Evolutionary conservation across 2,888 invertebrate species (phyloP).

Genomic region (Caenorhabditis imperialis): DNA sequence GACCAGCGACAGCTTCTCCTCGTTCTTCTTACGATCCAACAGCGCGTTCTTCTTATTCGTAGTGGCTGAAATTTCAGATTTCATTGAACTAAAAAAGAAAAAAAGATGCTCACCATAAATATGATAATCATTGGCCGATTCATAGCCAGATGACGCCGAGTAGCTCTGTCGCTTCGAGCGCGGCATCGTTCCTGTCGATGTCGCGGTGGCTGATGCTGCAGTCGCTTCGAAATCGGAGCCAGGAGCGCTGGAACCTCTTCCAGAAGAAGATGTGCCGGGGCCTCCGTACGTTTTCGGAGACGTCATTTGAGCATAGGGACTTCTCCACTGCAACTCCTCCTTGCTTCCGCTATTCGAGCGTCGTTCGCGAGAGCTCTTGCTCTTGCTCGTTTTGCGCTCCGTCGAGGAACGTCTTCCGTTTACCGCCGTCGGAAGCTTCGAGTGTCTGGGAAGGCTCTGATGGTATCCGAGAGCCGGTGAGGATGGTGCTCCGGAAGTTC

Average conservation of each 20-base stretch:
- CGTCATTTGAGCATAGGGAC: constrained; percentile 57
- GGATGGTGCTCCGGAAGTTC: constrained; percentile 16
- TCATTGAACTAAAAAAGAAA: neutral
- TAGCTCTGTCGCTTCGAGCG: constrained; percentile 63
- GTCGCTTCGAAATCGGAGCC: constrained; percentile 50
- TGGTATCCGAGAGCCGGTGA: constrained; percentile 40
- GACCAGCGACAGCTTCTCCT: constrained; percentile 45
- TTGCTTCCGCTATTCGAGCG: constrained; percentile 23
- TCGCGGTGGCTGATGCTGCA: constrained; percentile 23
- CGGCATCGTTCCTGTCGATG: constrained; percentile 38
- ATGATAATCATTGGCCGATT: constrained; percentile 66
- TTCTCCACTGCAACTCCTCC: constrained; percentile 48
- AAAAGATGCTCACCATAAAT: constrained; percentile 54
- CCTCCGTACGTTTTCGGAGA: constrained; percentile 51
- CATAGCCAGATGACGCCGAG: constrained; percentile 68
- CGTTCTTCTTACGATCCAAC: constrained; percentile 45
- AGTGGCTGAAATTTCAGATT: constrained; percentile 6
- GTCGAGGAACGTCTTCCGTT: constrained; percentile 33
- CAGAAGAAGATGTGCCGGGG: constrained; percentile 57
- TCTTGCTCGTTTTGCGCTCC: constrained; percentile 34
- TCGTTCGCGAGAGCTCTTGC: constrained; percentile 32
- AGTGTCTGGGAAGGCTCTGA: constrained; percentile 49
- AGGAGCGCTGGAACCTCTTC: constrained; percentile 57
- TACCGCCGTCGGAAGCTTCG: constrained; percentile 35
- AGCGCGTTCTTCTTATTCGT: constrained; percentile 17